phyloP scores from a whole-genome alignment of 2,888 invertebrate species.

The Andrena praecox region DNA sequence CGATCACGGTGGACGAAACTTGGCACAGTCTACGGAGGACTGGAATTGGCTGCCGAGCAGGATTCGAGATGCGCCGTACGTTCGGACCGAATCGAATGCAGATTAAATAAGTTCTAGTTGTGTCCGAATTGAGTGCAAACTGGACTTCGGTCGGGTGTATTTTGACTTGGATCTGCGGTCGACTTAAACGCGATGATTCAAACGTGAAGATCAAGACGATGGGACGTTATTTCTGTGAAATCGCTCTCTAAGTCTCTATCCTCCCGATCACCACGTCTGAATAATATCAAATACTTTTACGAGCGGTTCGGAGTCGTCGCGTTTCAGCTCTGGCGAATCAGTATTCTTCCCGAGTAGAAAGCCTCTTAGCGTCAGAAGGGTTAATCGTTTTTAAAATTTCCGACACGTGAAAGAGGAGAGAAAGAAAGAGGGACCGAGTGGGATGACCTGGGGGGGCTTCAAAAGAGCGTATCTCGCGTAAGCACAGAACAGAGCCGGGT shows the following conservation, averaged over 20 bases:
- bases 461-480: constrained; percentile 65
- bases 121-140: neutral
- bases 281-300: neutral
- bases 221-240: neutral
- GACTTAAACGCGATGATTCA: neutral
- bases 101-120: constrained; percentile 7
- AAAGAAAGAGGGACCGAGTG: constrained; percentile 9
- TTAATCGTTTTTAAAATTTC: constrained; percentile 68
- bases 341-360: constrained; percentile 54
- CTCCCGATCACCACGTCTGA: neutral
- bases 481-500: constrained; percentile 62
- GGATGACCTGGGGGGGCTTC: constrained; percentile 43
- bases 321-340: constrained; percentile 36
- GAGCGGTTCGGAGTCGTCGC: neutral
- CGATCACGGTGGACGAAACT: neutral
- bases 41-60: neutral
- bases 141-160: neutral
- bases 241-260: too few species aligned
- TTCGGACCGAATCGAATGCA: neutral
- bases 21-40: neutral
- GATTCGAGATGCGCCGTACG: neutral
- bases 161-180: neutral
- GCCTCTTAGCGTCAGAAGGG: constrained; percentile 39
- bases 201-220: neutral
- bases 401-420: constrained; percentile 45